Base-by-base conservation (phyloP, 2,113 vertebrate species). In the Pelecanus crispus region DNA sequence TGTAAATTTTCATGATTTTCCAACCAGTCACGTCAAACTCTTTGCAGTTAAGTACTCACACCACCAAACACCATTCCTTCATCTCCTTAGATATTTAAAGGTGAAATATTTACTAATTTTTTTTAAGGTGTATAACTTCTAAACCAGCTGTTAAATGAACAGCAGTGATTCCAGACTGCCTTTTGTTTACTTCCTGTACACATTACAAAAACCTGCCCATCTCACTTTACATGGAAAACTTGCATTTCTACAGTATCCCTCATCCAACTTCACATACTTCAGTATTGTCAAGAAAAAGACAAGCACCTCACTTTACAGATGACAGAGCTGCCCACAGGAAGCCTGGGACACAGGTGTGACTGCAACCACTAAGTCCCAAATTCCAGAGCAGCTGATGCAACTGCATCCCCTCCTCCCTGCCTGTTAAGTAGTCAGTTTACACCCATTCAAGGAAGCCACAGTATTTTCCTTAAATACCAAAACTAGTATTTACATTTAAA, bases 401-500 rank as follows among this genome's bases (percentile, higher is more conserved):
- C 32, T 3, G 0, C 70, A 84, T 24, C 79, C 86, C 81, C 65
- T 82, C 59, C 81, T 88, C 62, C 65, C 61, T 14, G 7, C n/a
- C 84, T 75, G 44, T 65, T 28, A 47, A 66, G 40, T 2, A 66
- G 65, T 4, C 72, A 81, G 40, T 47, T 83, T 47, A 88, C 72
- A 49, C 12, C 36, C 83, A 71, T 49, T 63, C 73, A 88, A 94
- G 87, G 72, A 92, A 95, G 73, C 86, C 80, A 81, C 21, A 52
- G 31, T 13, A 58, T 78, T 86, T 79, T 89, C 86, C 34, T 94
- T 91, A 94, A 73, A 62, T 53, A 96, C 21, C 40, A 18, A 87
- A 81, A 40, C 9, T 80, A 90, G 81, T 72, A 80, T 80, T 90
- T 94, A 87, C 44, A 77, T 68, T 89, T 38, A 94, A 94, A 94